Conservation (phyloP, 2,797 vertebrate genomes). For the Cossypha caffra region DNA sequence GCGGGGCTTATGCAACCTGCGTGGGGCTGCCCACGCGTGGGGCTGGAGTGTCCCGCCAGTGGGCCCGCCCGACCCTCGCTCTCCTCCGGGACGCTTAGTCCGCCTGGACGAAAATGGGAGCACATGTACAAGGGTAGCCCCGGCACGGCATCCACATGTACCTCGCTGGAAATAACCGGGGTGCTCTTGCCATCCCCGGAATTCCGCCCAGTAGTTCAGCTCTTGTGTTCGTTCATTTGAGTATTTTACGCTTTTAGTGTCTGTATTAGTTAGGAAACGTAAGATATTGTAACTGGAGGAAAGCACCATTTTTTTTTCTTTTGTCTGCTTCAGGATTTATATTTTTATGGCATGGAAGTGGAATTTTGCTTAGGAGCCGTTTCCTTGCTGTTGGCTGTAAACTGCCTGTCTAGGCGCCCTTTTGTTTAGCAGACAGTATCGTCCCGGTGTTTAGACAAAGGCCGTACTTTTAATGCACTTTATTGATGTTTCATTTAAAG, state of each 20-base stretch:
- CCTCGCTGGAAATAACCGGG: neutral
- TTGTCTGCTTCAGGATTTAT: neutral
- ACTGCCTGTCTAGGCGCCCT: neutral
- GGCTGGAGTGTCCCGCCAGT: neutral
- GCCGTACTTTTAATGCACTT: neutral
- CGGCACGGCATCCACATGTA: neutral
- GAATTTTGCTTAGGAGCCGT: neutral
- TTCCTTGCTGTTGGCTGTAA: neutral
- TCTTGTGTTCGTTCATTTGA: rapidly evolving
- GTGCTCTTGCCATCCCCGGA: neutral
- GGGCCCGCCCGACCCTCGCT: neutral
- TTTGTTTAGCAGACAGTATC: neutral
- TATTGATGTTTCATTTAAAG: neutral
- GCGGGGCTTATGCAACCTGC: conserved; percentile 34
- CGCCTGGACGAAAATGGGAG: neutral
- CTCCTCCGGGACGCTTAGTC: neutral
- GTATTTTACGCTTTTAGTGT: neutral
- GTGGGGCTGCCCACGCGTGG: neutral
- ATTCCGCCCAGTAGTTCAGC: neutral
- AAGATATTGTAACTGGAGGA: neutral
- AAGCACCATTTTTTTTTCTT: neutral
- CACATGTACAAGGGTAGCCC: neutral
- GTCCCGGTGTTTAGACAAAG: neutral
- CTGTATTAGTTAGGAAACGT: rapidly evolving
- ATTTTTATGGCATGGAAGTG: neutral